Base-by-base conservation (phyloP, 2,888 invertebrate genomes). In the Callyntrura sp. region DNA sequence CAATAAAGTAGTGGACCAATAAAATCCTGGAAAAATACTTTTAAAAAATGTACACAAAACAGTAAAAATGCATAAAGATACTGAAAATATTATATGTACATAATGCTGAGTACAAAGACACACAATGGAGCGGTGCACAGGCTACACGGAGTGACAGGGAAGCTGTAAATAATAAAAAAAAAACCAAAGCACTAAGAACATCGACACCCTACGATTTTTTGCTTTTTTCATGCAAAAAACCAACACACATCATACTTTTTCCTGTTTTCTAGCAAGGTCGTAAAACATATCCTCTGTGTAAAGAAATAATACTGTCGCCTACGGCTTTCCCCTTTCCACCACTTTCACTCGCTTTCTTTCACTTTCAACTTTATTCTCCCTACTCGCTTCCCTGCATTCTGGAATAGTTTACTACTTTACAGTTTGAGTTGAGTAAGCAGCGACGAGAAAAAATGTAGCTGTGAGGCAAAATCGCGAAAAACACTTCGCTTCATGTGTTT, bases 201-300 rank as follows among this genome's bases (percentile, higher is more conserved):
- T 28, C 65, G 28, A 2, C 43, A 43, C 70, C 70, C 43, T n/a
- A 70, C n/a, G 35, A 43, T 45, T 11, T 62, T 68, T 70, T 70
- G 28, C 43, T 43, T 43, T n/a, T 70, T 43, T 35, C 70, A 43
- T 9, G 17, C 43, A 17, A 70, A 17, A 25, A 35, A 2, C 6
- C 43, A n/a, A n/a, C n/a, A 68, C n/a, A 17, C 70, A 70, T 79
- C 57, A 79, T 1, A 43, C 45, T 78, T 85, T 60, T 65, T 79
- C 55, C 60, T 51, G 79, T 68, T 86, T 57, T 51, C 45, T 48
- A 73, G 48, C 81, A 87, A 87, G 81, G 81, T 81, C 87, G 87
- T 87, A 87, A 87, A 73, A 87, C 35, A 81, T 79, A 65, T 70
- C 81, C 79, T 81, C 60, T 62, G 87, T 73, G 14, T 23, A 55